Evolutionary conservation across 2,797 vertebrate genomes (phyloP).

Genomic region (Chrosomus eos): DNA sequence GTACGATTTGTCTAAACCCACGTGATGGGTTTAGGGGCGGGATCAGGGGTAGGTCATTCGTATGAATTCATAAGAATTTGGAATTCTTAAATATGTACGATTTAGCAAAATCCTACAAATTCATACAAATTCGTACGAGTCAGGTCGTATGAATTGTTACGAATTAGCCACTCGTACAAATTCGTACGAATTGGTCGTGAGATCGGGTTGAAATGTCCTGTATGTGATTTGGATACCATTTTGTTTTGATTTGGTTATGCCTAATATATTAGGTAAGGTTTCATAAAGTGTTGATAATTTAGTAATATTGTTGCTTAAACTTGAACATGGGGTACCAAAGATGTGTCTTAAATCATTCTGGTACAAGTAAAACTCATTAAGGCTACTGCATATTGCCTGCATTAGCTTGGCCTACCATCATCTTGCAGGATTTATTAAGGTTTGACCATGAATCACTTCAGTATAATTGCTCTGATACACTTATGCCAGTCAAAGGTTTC

Average conservation of each 20-base stretch:
- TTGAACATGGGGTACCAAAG: background rate
- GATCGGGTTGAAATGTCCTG: background rate
- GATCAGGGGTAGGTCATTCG: no score
- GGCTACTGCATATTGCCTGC: background rate
- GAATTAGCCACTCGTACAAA: no score
- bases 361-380: constrained; percentile 15
- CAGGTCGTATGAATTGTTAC: no score
- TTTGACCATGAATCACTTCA: constrained; percentile 13
- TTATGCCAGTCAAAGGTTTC: constrained; percentile 16
- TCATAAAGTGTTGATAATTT: background rate
- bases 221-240: background rate
- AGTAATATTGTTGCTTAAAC: background rate
- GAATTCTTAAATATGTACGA: no score
- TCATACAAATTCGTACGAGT: no score
- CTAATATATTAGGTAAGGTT: background rate
- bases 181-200: no score
- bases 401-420: background rate
- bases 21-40: no score
- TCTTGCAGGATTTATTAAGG: constrained; percentile 6
- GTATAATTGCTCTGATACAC: constrained; percentile 15
- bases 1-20: no score
- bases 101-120: no score
- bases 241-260: background rate
- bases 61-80: no score
- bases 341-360: background rate